Conservation (phyloP, 2,888 invertebrate genomes). For the Lasioglossum marginatum region DNA sequence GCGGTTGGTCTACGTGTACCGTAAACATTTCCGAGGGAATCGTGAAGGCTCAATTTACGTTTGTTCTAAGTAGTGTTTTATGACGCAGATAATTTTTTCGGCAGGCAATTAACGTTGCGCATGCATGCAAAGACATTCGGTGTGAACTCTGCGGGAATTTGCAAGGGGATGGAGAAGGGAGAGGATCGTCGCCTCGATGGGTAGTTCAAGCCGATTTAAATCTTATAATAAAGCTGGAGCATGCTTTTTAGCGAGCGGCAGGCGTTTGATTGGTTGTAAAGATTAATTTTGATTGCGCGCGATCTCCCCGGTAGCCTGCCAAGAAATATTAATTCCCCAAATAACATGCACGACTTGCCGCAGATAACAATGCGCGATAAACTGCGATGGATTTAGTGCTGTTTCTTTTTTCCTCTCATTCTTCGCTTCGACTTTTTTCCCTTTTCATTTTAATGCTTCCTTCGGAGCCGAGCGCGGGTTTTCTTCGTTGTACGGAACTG, state of each 20-base stretch:
- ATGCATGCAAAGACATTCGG: conserved; percentile 15
- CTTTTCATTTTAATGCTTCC: conserved; percentile 13
- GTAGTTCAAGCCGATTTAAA: conserved; percentile 37
- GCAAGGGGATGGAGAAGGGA: neutral
- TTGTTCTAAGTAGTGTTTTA: conserved; percentile 32
- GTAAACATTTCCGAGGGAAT: neutral
- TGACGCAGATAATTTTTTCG: conserved; percentile 34
- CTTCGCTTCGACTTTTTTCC: neutral
- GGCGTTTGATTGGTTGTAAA: conserved; percentile 59
- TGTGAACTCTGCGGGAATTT: neutral
- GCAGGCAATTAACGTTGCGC: conserved; percentile 24
- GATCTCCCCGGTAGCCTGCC: conserved; percentile 30
- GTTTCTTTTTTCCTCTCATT: neutral
- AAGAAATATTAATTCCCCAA: conserved; percentile 56
- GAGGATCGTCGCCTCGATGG: conserved; percentile 3
- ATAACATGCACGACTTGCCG: conserved; percentile 38
- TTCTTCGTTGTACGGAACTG: neutral
- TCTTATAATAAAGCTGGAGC: conserved; percentile 50
- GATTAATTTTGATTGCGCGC: conserved; percentile 55
- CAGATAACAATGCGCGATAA: conserved; percentile 43
- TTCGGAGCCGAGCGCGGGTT: neutral
- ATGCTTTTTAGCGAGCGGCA: conserved; percentile 32
- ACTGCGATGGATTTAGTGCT: conserved; percentile 34
- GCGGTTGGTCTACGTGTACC: neutral
- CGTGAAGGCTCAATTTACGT: conserved; percentile 28